Base-by-base conservation (phyloP, 35 echinoderm and acorn worm species). In the Lytechinus pictus region DNA sequence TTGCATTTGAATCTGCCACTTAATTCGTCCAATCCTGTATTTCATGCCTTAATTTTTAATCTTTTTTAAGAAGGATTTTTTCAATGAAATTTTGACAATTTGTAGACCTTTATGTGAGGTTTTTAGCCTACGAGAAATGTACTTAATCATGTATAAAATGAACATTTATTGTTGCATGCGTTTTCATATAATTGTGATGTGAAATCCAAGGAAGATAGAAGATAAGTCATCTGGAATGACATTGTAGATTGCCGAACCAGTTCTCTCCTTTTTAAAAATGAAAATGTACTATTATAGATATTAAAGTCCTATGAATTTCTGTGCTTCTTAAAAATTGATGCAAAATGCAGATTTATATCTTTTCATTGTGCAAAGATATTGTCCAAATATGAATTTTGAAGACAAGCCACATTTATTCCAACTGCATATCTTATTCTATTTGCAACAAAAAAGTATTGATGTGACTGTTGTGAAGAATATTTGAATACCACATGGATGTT, bases 281-380 rank as follows among this genome's bases (percentile, higher is more conserved):
- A 90, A 93, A 27, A 93, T 93, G 92, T 93, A 93, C 92, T 93
- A 93, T 93, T 93, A 53, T 93, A 93, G 92, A 56, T 93, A 10
- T 6, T 55, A n/a, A 93, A 90, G 88, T 90, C 88, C 88, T 90
- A 90, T 52, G 88, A 28, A 90, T 54, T 90, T 90, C 88, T 90
- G 28, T 90, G 24, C 19, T 79, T 52, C 52, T n/a, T 44, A 52
- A 90, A 44, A 44, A 44, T 44, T 44, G 33, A 44, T 44, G 33
- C 33, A 44, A 44, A 44, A 44, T 44, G 33, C n/a, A n/a, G n/a
- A n/a, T n/a, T n/a, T n/a, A n/a, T n/a, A n/a, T n/a, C n/a, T n/a
- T n/a, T n/a, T n/a, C n/a, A n/a, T n/a, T n/a, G n/a, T n/a, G n/a
- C 33, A 44, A 44, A 44, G 33, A 44, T 44, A 44, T 44, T 44